Base-by-base conservation (phyloP, 2,888 invertebrate species). In the Amorpha juglandis region DNA sequence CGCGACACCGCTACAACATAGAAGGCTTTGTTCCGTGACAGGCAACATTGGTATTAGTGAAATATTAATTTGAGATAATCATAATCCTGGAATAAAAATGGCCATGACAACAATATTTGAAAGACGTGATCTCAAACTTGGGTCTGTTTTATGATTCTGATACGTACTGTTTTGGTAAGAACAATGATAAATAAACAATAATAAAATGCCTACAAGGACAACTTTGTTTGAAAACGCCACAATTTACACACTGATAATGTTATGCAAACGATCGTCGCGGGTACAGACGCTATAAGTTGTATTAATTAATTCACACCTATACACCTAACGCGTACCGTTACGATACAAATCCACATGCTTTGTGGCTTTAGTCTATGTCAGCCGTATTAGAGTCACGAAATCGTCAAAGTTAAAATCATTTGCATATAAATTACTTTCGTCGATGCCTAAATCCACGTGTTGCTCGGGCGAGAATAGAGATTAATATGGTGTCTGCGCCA, bases 371-470 rank as follows among this genome's bases (percentile, higher is more conserved):
- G 80, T 74, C 78, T 81, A 78, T 82, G 84, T 84, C 80, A 81
- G 77, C 75, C 80, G 82, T 80, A 90, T 92, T 89, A 90, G 79
- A 89, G 88, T 87, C 89, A 91, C 88, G 86, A 84, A 89, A 88
- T 88, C 84, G 84, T 91, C 89, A 90, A 88, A 88, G 86, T 87
- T 84, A 81, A 86, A 89, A 88, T 88, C 87, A 93, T 93, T 93
- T 90, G 89, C 92, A 93, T 93, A 91, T 92, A 93, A 92, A 93
- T 93, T 86, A 92, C 86, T 91, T 91, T 91, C 87, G 86, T 87
- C 87, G 84, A 88, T 88, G 89, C 83, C 87, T 90, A 88, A 90
- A 90, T 89, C 91, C 91, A 92, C 91, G 91, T 92, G 92, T 92
- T 91, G 91, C 90, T 90, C 83, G 78, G 80, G 80, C 82, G 86